phyloP scores from a whole-genome alignment of 2,888 invertebrate genomes.

The Amblyteles armatorius region DNA sequence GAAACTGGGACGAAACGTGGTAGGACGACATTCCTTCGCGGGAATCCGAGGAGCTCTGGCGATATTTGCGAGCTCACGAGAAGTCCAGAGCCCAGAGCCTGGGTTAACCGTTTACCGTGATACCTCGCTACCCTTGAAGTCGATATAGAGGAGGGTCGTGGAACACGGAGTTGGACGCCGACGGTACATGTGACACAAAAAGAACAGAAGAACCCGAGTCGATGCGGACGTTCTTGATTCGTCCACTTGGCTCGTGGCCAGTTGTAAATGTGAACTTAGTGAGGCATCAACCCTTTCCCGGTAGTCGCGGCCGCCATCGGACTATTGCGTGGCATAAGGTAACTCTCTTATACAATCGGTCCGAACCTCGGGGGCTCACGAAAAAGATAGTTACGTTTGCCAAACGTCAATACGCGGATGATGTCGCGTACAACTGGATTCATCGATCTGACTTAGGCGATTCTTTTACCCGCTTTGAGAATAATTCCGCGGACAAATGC shows the following conservation, averaged over 20 bases:
- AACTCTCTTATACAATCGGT: conserved; percentile 44
- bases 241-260: conserved; percentile 67
- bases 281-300: conserved; percentile 62
- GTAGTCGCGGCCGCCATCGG: conserved; percentile 40
- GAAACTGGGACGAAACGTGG: conserved; percentile 36
- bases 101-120: conserved; percentile 40
- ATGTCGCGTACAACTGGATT: background rate
- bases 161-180: background rate
- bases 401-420: background rate
- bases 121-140: conserved; percentile 40
- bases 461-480: background rate
- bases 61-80: conserved; percentile 39
- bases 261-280: conserved; percentile 68
- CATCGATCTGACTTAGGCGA: background rate
- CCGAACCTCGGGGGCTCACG: background rate
- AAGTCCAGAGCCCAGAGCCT: conserved; percentile 19
- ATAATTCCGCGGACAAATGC: background rate
- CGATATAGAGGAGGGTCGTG: conserved; percentile 39
- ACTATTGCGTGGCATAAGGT: conserved; percentile 28
- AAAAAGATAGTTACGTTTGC: conserved; percentile 8
- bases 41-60: conserved; percentile 2
- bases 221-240: conserved; percentile 25
- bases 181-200: background rate
- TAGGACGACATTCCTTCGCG: conserved; percentile 12
- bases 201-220: conserved; percentile 25